phyloP scores from a whole-genome alignment of 2,797 vertebrate genomes.

The Triplophysa bombifrons region DNA sequence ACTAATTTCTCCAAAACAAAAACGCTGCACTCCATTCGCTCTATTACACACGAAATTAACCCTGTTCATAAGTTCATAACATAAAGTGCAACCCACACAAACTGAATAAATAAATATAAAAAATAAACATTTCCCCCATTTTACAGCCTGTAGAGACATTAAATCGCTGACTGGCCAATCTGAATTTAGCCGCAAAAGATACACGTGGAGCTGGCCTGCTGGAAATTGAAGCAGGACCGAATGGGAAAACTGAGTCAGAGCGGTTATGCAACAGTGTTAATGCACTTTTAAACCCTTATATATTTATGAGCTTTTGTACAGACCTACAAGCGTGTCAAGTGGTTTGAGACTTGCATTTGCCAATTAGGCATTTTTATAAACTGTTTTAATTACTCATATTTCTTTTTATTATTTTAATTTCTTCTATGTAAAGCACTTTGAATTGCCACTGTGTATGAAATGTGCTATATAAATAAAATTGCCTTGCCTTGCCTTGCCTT shows the following conservation, averaged over 20 bases:
- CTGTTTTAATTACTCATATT: too few species aligned
- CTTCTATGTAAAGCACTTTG: too few species aligned
- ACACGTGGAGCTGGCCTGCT: constrained; percentile 21
- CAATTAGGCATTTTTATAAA: too few species aligned
- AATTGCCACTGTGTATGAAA: too few species aligned
- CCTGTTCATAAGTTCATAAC: background rate
- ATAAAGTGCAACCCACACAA: background rate
- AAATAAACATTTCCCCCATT: background rate
- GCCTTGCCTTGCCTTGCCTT: background rate
- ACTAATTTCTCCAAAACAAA: background rate
- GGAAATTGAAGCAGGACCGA: background rate
- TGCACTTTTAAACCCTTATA: constrained; percentile 4
- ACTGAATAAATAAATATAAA: background rate
- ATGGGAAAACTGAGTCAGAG: constrained; percentile 42
- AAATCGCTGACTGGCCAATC: constrained; percentile 17
- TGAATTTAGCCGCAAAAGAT: constrained; percentile 8
- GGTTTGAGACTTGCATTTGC: background rate
- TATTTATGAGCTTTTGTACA: constrained; percentile 22
- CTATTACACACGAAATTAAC: constrained; percentile 10
- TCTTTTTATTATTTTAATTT: too few species aligned
- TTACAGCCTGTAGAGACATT: background rate
- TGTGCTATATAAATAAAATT: too few species aligned
- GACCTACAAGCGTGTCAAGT: constrained; percentile 14
- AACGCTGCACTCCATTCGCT: background rate
- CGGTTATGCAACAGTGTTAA: constrained; percentile 20